Conservation (phyloP, 1,140 invertebrate species). For the Cotesia chilonis region DNA sequence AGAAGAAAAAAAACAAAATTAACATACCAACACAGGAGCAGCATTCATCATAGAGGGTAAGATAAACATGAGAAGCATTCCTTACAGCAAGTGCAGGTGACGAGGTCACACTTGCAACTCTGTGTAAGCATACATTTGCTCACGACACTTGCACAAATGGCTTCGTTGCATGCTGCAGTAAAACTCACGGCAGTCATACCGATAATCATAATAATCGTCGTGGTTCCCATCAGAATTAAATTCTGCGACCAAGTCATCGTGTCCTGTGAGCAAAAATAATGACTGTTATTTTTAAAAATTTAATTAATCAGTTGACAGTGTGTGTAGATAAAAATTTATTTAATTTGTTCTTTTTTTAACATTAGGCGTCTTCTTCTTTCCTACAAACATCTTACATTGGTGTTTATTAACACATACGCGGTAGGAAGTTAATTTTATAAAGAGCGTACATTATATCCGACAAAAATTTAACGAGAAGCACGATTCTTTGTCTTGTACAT, state of each 20-base stretch:
- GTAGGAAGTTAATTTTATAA: neutral
- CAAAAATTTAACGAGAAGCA: constrained; percentile 30
- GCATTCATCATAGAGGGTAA: constrained; percentile 88
- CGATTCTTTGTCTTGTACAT: constrained; percentile 36
- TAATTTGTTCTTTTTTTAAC: neutral
- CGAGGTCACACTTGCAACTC: constrained; percentile 91
- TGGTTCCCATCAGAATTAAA: constrained; percentile 38
- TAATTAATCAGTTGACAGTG: neutral
- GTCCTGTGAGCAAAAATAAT: constrained; percentile 39
- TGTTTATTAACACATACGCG: neutral
- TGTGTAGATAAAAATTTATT: neutral
- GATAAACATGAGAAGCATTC: constrained; percentile 91
- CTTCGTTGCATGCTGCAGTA: constrained; percentile 79
- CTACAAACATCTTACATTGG: neutral
- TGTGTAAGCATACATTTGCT: constrained; percentile 96
- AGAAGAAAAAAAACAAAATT: constrained; percentile 2
- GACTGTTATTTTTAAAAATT: constrained; percentile 1
- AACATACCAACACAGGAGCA: constrained; percentile 93
- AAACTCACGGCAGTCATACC: constrained; percentile 35
- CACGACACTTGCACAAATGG: constrained; percentile 90
- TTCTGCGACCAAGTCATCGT: constrained; percentile 50
- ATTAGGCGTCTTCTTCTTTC: neutral
- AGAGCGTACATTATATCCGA: neutral
- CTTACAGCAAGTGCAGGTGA: constrained; percentile 88
- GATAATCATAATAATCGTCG: constrained; percentile 44